Evolutionary conservation across 1,140 invertebrate genomes (phyloP).

Genomic region (Palaemon carinicauda): DNA sequence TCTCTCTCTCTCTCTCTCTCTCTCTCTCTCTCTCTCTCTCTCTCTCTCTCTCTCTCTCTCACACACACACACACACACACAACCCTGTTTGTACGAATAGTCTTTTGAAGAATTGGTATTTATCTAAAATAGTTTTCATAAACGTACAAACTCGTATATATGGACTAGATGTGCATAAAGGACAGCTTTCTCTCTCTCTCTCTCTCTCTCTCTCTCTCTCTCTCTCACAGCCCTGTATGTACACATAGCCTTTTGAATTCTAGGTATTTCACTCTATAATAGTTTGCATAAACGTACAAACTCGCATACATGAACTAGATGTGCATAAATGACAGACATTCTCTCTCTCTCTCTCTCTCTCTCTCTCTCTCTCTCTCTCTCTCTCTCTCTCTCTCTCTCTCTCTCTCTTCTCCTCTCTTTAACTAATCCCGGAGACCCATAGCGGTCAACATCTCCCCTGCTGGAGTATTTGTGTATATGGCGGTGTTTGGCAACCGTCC

Average conservation of each 20-base stretch:
- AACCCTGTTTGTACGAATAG: too few species aligned
- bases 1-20: constrained; percentile 12
- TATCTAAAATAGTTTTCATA: too few species aligned
- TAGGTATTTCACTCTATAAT: too few species aligned
- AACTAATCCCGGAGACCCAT: too few species aligned
- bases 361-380: background rate
- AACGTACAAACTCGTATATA: background rate
- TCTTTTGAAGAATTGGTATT: too few species aligned
- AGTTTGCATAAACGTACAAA: too few species aligned
- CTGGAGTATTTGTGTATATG: too few species aligned
- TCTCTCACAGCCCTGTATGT: background rate
- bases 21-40: constrained; percentile 4
- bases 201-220: background rate
- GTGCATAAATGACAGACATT: background rate
- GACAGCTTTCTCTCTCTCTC: background rate
- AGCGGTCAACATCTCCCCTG: too few species aligned
- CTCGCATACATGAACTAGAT: too few species aligned
- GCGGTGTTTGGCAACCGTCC: too few species aligned
- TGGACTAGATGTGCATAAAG: background rate
- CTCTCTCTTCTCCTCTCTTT: background rate
- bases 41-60: constrained; percentile 16
- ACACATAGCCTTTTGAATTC: background rate
- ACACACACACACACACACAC: background rate
- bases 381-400: constrained; percentile 22
- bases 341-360: background rate